Evolutionary conservation across 2,797 vertebrate species (phyloP), one percentile per base, ranked within the genome.

Genomic region (Dryobates pubescens): DNA sequence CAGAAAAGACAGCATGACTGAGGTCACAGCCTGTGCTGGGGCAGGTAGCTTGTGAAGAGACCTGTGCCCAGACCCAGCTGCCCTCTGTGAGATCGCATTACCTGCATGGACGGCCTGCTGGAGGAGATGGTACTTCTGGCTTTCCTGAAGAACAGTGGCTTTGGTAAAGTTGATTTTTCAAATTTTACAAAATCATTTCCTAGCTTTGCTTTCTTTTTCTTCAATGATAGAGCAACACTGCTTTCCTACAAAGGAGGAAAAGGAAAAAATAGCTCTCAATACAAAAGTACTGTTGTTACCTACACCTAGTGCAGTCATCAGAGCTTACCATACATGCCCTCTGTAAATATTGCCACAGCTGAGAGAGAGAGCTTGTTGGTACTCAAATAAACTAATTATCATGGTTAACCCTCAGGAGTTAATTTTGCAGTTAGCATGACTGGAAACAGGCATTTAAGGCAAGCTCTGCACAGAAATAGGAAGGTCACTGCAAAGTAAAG

Each of bases 71-170:
- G 38, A 16, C 17, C 67, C 24, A 41, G 67, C 13, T 82, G 23
- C 62, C 17, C 5, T 6, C 38, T 69, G 63, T 45, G 64, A 59
- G 77, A 73, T 36, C 59, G 38, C 38, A 16, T 26, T 86, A 98
- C 97, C 97, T 98, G 94, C 64, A 86, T 10, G 41, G 94, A 27
- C 51, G 90, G 23, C 71, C 94, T 58, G 63, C 94, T 14, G n/a
- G 80, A 70, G 26, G 79, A 67, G 80, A 84, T 16, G 53, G 93
- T 7, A 56, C 91, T 84, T 83, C 93, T 96, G 30, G 95, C 85
- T 95, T 97, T 97, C 89, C 97, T 98, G 96, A 98, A 98, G 97
- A 99, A 99, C 23, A 98, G 93, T 2, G 98, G 97, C 47, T 97
- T 97, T 6, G 98, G 98, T 38, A 95, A 71, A 10, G 92, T 96